Percentiles rank a stretch among this genome's conserved stretches.
Conservation (phyloP, 2,888 invertebrate species). For the Agonopterix subpropinquella region DNA sequence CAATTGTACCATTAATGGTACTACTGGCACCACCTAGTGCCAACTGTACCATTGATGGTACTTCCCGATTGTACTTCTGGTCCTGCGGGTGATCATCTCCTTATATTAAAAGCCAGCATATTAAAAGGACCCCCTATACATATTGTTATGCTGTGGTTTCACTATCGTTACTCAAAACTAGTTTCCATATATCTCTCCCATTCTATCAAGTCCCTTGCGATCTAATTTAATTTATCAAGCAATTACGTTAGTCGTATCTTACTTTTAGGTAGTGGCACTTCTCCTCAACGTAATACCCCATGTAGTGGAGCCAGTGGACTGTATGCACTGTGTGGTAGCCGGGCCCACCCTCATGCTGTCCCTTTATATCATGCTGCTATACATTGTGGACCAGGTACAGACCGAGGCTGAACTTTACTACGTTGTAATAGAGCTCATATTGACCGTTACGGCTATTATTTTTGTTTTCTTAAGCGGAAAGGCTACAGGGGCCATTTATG, state of each 20-base stretch:
- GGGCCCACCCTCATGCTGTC: constrained; percentile 63
- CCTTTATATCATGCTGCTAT: constrained; percentile 50
- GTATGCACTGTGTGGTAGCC: constrained; percentile 49
- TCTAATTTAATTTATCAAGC: constrained; percentile 6
- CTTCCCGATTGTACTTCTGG: too few relatives aligned
- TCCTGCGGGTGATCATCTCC: too few relatives aligned
- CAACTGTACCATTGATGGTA: too few relatives aligned
- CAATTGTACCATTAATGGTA: too few relatives aligned
- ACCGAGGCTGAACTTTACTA: constrained; percentile 59
- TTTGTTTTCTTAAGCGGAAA: constrained; percentile 33
- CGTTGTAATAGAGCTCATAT: constrained; percentile 32
- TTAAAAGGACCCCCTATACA: too few relatives aligned
- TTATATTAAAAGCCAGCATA: too few relatives aligned
- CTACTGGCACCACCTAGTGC: too few relatives aligned
- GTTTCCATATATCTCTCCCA: too few relatives aligned
- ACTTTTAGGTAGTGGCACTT: constrained; percentile 67
- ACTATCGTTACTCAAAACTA: neutral
- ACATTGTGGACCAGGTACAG: constrained; percentile 61
- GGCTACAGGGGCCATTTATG: constrained; percentile 51
- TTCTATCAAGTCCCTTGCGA: too few relatives aligned
- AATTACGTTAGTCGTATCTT: constrained; percentile 25
- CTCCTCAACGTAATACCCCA: constrained; percentile 60
- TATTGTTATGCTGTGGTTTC: too few relatives aligned
- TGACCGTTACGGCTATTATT: constrained; percentile 36
- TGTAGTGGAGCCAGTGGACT: constrained; percentile 54